phyloP scores from a whole-genome alignment of 2,113 vertebrate species.

The Plotosus lineatus region DNA sequence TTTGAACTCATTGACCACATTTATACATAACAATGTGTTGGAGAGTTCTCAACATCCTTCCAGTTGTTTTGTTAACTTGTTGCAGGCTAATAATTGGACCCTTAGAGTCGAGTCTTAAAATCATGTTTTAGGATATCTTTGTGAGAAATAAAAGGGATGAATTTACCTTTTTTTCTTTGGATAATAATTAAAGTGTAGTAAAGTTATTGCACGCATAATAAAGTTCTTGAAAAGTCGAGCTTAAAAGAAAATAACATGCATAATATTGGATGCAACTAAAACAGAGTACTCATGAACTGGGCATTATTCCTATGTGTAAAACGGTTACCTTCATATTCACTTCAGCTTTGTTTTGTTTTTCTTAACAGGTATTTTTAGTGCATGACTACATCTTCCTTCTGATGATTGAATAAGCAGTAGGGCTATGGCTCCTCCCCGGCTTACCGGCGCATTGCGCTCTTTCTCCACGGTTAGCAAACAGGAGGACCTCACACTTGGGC shows the following conservation, averaged over 20 bases:
- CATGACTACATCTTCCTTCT: constrained; percentile 38
- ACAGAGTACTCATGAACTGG: not conserved
- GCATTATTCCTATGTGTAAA: not conserved
- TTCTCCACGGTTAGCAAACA: constrained; percentile 94
- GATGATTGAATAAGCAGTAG: constrained; percentile 70
- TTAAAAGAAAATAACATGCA: not conserved
- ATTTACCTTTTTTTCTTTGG: not conserved
- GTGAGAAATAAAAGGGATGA: not conserved
- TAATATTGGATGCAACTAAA: not conserved
- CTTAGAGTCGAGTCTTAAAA: too few species aligned
- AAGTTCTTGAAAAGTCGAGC: not conserved
- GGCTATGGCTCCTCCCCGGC: constrained; percentile 90
- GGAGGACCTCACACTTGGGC: constrained; percentile 81
- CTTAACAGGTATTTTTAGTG: constrained; percentile 7
- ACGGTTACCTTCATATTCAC: not conserved
- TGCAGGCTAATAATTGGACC: too few species aligned
- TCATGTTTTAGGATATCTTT: not conserved
- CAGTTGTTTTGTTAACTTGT: too few species aligned
- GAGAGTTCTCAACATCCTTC: too few species aligned
- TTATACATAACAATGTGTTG: too few species aligned
- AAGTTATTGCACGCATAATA: not conserved
- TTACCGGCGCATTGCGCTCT: constrained; percentile 91
- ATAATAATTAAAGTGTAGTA: not conserved
- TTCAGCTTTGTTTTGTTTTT: constrained; percentile 8
- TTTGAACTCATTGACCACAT: not conserved